Evolutionary conservation across 2,113 vertebrate species (phyloP), one percentile per base, ranked within the genome.

Genomic region (Nanorana parkeri): DNA sequence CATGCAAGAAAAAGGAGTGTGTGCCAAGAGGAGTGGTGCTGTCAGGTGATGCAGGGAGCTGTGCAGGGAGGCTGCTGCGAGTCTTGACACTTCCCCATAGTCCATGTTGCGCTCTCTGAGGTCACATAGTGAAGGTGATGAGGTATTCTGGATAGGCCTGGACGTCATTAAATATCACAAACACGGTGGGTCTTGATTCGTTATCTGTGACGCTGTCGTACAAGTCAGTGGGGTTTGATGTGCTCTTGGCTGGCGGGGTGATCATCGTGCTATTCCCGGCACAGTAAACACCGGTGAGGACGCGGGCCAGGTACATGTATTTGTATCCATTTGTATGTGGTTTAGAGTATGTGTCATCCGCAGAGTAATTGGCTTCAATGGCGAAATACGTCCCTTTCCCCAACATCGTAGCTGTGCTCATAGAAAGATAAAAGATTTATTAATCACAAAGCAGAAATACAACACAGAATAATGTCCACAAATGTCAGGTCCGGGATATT

Each of bases 361-460:
- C 90, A 55, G 95, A 96, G 65, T 95, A 96, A 0, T 0, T 23
- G 16, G 95, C 92, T 5, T 87, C 0, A 21, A 93, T 85, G 0
- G 95, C 95, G 90, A 96, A 97, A 84, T 97, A 96, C 0, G 93
- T 94, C 36, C 95, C 95, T 0, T 94, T 90, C 54, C 96, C 95
- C 74, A 73, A 89, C 0, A 0, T 0, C 23, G 93, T 84, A 89
- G 89, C 95, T 96, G 91, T 66, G 20, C 77, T 2, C 21, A 63
- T 81, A 78, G 80, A 19, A 82, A n/a, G 19, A 47, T 21, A 32
- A 24, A 69, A 47, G 4, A 11, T 6, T 4, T 36, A 36, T 36
- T 36, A 0, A 36, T 36, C 32, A 36, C 32, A 36, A 7, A 36
- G 5, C 32, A 36, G 5, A 2, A 36, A 36, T 36, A 36, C 32